Evolutionary conservation across 2,888 invertebrate species (phyloP), one percentile per base, ranked within the genome.

Genomic region (Amblyteles armatorius): DNA sequence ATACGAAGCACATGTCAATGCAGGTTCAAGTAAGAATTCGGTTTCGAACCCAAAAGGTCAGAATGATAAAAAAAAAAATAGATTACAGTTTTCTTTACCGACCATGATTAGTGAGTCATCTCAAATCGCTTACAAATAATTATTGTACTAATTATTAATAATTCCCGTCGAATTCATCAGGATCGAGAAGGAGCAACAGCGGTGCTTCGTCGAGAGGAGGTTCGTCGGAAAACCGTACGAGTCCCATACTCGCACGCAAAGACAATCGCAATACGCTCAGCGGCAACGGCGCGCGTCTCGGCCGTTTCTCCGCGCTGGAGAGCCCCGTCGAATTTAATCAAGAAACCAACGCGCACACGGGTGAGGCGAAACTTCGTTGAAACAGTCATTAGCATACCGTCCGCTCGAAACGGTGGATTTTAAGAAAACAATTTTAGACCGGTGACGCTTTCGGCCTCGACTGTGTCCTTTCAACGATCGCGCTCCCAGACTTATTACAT

Each of bases 131-230:
- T 33, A 33, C 33, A 0, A 33, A 33, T 16, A 52, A n/a, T 52
- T 52, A n/a, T n/a, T 7, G 26, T 50, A 29, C 1, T 3, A 33
- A 40, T 19, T 60, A 36, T 68, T 65, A 57, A 57, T 55, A 29
- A 69, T 81, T 63, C 52, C 82, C 40, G 40, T 77, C 63, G 26
- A 84, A 83, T 84, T 85, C 60, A 57, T 40, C 78, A 95, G 95
- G 94, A 79, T 95, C 95, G 0, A 93, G 95, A 83, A 92, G 95
- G 87, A 95, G 94, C 82, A 95, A 95, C 86, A 95, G 95, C 87
- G 95, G 95, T 1, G 91, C 95, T 60, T 95, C 95, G 9, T 95
- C 95, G 4, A 93, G 95, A 87, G 95, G 94, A 57, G 95, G 95
- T 67, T 95, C 95, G n/a, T 95, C 94, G 2, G 95, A 95, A 89